A percentile compares a stretch with the other conserved stretches of the same genome.
Evolutionary conservation across 2,888 invertebrate species (phyloP).

Genomic region (Hypomecis atomaria): DNA sequence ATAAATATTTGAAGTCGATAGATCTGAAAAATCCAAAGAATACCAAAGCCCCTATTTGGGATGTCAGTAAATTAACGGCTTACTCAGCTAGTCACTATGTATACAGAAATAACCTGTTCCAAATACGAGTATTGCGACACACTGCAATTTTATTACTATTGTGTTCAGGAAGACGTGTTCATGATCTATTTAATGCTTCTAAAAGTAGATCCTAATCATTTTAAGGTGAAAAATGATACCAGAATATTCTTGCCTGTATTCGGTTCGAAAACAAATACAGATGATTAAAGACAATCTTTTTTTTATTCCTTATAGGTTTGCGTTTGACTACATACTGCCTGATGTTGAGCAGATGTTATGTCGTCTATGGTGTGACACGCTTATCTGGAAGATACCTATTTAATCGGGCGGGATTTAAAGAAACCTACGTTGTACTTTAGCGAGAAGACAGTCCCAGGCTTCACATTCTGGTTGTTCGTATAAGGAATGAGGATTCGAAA

Average conservation of each 20-base stretch:
- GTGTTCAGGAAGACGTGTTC: not conserved
- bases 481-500: too few relatives aligned
- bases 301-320: too few relatives aligned
- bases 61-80: not conserved
- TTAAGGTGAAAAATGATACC: not conserved
- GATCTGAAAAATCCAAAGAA: not conserved
- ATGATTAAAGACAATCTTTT: not conserved
- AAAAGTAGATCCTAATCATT: not conserved
- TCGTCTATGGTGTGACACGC: too few relatives aligned
- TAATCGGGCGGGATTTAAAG: too few relatives aligned
- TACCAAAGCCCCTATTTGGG: not conserved
- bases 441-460: too few relatives aligned
- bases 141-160: not conserved
- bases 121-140: not conserved
- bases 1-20: constrained; percentile 2
- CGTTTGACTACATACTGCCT: too few relatives aligned
- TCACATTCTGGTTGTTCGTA: too few relatives aligned
- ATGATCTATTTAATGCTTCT: not conserved
- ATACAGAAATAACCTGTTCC: not conserved
- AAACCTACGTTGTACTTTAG: too few relatives aligned
- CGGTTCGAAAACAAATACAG: not conserved
- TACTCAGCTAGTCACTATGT: not conserved
- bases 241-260: not conserved
- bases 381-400: too few relatives aligned
- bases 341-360: too few relatives aligned